Conservation (phyloP, 2,888 invertebrate species). For the Cyrtodaria siliqua region DNA sequence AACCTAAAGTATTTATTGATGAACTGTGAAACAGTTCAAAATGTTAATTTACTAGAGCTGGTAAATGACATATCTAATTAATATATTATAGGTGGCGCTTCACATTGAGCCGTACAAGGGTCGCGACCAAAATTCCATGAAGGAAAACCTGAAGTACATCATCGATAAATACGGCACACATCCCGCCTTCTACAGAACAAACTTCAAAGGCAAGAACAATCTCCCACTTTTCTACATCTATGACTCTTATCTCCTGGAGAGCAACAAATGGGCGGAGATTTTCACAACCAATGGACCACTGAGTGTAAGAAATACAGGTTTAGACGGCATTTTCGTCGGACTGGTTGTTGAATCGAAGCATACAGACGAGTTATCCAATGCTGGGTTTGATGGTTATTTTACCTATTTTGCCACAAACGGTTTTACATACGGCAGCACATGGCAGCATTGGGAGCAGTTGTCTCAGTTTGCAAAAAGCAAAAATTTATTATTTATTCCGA, state of each 20-base stretch:
- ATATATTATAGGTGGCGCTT: constrained; percentile 87
- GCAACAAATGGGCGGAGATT: constrained; percentile 87
- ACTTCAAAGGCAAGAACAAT: constrained; percentile 60
- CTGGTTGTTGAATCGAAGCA: constrained; percentile 88
- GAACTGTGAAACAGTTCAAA: no score
- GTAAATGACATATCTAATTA: no score
- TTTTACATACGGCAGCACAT: constrained; percentile 89
- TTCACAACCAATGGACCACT: constrained; percentile 85
- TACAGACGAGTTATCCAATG: constrained; percentile 85
- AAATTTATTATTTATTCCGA: constrained; percentile 88
- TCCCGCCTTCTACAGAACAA: constrained; percentile 87
- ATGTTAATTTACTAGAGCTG: no score
- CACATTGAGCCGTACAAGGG: constrained; percentile 88
- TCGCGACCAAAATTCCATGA: constrained; percentile 78
- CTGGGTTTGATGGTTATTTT: constrained; percentile 88
- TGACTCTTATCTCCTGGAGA: constrained; percentile 88
- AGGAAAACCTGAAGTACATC: constrained; percentile 85
- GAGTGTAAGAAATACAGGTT: constrained; percentile 87
- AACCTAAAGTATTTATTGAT: no score
- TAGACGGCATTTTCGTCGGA: constrained; percentile 89
- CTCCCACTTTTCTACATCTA: constrained; percentile 90
- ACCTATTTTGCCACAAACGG: constrained; percentile 90
- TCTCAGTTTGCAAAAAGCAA: constrained; percentile 68
- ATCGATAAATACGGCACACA: constrained; percentile 87
- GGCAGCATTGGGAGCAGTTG: constrained; percentile 77